A percentile compares a stretch with the other conserved stretches of the same genome.
Evolutionary conservation across 2,888 invertebrate species (phyloP).

Genomic region (Scaptomyza caliginosa): DNA sequence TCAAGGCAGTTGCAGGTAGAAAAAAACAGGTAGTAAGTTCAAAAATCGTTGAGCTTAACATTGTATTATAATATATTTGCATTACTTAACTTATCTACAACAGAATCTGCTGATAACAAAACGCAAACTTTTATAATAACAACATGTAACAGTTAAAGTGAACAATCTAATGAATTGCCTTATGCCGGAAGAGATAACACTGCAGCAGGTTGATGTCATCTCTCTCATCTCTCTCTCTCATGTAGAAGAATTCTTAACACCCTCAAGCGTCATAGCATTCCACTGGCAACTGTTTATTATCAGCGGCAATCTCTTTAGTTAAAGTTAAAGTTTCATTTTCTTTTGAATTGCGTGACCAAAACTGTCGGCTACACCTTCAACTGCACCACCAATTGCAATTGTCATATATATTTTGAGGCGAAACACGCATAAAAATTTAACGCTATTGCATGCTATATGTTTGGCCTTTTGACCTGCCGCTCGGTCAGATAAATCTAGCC

Average conservation of each 20-base stretch:
- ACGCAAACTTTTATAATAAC: conserved; percentile 18
- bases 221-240: no score
- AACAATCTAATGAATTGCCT: conserved; percentile 62
- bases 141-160: conserved; percentile 34
- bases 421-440: conserved; percentile 76
- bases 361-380: conserved; percentile 60
- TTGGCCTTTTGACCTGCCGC: conserved; percentile 60
- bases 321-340: conserved; percentile 39
- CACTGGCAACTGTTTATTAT: conserved; percentile 15
- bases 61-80: conserved; percentile 13
- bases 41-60: no score
- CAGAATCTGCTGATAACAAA: conserved; percentile 25
- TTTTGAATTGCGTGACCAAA: conserved; percentile 69
- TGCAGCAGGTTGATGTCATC: conserved; percentile 58
- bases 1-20: neutral
- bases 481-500: conserved; percentile 51
- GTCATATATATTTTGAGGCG: conserved; percentile 21
- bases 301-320: conserved; percentile 27
- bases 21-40: no score
- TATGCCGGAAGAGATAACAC: conserved; percentile 45
- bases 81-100: neutral
- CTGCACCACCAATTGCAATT: conserved; percentile 50
- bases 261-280: conserved; percentile 3
- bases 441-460: conserved; percentile 69
- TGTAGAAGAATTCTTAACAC: conserved; percentile 1